Base-by-base conservation (phyloP, 2,113 vertebrate genomes). In the Parotia lawesii region DNA sequence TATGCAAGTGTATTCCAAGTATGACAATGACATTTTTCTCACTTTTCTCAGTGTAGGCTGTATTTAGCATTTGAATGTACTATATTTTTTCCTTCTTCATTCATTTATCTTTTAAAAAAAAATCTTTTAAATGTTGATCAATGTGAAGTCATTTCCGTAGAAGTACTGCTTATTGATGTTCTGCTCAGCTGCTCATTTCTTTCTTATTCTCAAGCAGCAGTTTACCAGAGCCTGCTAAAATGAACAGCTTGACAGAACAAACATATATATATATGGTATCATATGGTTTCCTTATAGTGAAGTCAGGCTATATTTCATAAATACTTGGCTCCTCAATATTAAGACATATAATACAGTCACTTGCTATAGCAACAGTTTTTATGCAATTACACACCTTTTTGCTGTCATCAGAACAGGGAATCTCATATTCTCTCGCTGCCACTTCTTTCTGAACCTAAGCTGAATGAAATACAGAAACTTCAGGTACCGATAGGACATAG, bases 131-230 rank as follows among this genome's bases (percentile, higher is more conserved):
- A 67, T 93, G 79, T 85, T 93, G 94, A 96, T 96, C 90, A 94
- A 58, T 86, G 90, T 71, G 58, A 91, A 95, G 74, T 78, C 51
- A 88, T 94, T 87, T 96, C 79, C 37, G 67, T 24, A 81, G 83
- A 94, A 92, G 47, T 64, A 70, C 79, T 74, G 60, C 2, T 7
- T 77, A 88, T 88, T 94, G 94, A 90, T 88, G 88, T 96, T 96
- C 92, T 10, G 44, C 80, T 95, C 96, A 94, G 76, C 85, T 96
- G 94, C 76, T 93, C 95, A 28, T 92, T 95, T 95, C 87, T 94
- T 85, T 92, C 67, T 79, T 69, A 79, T 82, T 93, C 60, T 90
- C 82, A 74, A 88, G 88, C 67, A 93, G 79, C 72, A 90, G 67
- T 92, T 96, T 95, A 56, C 56, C 54, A 64, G 72, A 77, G 69